These are phyloP conservation scores for Metallyticus violacea DNA, from an alignment of 2,888 invertebrate species.

Conservation along the genomic window DNA sequence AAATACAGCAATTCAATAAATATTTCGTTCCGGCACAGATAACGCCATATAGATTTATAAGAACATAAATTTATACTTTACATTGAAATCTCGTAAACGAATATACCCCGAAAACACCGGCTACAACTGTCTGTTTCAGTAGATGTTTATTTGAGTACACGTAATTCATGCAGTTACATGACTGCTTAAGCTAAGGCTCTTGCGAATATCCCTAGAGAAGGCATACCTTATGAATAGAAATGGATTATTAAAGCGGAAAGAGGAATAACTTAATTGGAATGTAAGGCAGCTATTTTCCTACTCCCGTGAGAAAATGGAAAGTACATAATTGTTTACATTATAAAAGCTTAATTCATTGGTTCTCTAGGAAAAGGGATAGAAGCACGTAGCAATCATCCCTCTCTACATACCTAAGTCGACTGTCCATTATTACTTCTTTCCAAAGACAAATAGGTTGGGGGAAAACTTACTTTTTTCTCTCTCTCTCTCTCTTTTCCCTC, in stretches of 20 bases:
- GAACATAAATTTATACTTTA: too few species aligned
- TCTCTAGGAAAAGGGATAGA: background rate
- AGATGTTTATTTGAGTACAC: background rate
- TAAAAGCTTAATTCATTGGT: background rate
- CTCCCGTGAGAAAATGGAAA: background rate
- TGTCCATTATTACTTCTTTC: background rate
- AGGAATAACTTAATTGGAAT: background rate
- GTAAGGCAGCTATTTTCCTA: background rate
- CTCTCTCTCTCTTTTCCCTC: background rate
- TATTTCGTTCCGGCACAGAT: too few species aligned
- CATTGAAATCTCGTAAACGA: too few species aligned
- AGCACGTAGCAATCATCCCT: background rate
- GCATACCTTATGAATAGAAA: background rate
- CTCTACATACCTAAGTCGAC: background rate
- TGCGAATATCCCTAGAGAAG: background rate
- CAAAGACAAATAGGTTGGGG: background rate
- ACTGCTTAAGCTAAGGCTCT: background rate
- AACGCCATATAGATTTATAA: too few species aligned
- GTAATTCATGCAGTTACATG: background rate
- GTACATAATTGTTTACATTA: background rate
- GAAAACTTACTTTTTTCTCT: background rate
- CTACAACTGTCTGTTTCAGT: background rate
- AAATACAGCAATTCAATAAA: too few species aligned
- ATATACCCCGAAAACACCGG: too few species aligned
- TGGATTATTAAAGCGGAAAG: background rate